A percentile compares a stretch with the other conserved stretches of the same genome.
Evolutionary conservation across 1,140 invertebrate genomes (phyloP).

Genomic region (Drosophila sechellia): DNA sequence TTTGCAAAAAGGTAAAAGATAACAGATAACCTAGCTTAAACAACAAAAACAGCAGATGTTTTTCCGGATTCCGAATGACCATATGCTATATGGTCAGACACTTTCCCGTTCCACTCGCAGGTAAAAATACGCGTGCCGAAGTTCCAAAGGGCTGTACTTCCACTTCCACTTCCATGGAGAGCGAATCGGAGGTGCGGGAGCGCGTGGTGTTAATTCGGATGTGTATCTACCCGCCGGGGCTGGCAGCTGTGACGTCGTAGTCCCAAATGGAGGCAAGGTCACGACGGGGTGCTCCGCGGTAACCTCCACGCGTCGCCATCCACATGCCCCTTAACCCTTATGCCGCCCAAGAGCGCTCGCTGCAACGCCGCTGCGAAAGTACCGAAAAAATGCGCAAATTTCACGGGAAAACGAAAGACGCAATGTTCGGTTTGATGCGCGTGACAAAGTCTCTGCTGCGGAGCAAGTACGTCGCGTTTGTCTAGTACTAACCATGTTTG

Average conservation of each 20-base stretch:
- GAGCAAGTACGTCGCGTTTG: not conserved
- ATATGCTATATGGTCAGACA: slow-evolving; percentile 7
- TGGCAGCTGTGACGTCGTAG: slow-evolving; percentile 24
- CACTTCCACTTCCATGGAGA: not conserved
- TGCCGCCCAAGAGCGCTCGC: not conserved
- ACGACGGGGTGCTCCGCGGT: slow-evolving; percentile 23
- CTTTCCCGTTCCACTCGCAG: not conserved
- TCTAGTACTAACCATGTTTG: slow-evolving; percentile 31
- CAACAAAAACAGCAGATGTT: too few relatives aligned
- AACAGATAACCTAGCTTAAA: not conserved
- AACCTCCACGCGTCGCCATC: not conserved
- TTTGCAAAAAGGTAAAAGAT: not conserved
- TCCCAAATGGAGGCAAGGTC: slow-evolving; percentile 32
- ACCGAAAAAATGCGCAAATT: slow-evolving; percentile 41
- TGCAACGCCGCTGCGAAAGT: slow-evolving; percentile 14
- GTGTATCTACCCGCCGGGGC: slow-evolving; percentile 36
- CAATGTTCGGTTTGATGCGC: not conserved
- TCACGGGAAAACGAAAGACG: slow-evolving; percentile 1
- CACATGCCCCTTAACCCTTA: not conserved
- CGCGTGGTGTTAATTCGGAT: slow-evolving; percentile 30
- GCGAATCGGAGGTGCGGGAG: slow-evolving; percentile 10
- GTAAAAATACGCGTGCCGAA: not conserved
- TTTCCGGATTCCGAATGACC: not conserved
- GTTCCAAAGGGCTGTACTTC: slow-evolving; percentile 2
- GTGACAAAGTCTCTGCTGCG: not conserved